A percentile compares a stretch with the other conserved stretches of the same genome.
These are phyloP conservation scores for Phaonia tiefii DNA, from an alignment of 2,888 invertebrate species.

Conservation along the genomic window DNA sequence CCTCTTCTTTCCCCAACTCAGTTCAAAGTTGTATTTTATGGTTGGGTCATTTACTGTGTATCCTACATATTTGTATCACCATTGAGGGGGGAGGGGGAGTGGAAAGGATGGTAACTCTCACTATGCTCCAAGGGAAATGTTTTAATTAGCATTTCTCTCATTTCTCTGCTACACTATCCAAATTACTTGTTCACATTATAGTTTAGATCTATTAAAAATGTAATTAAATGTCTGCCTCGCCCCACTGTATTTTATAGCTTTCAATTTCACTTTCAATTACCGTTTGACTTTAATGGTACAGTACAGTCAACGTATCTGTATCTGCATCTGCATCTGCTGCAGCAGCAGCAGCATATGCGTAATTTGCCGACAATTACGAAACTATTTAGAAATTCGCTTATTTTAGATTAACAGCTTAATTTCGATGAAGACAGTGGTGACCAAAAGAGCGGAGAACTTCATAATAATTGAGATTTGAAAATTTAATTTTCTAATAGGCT, in stretches of 20 bases:
- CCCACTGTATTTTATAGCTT: neutral
- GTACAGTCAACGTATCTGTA: neutral
- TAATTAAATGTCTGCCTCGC: neutral
- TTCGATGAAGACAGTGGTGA: neutral
- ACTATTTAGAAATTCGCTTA: conserved; percentile 40
- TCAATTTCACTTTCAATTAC: conserved; percentile 1
- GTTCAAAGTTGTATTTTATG: neutral
- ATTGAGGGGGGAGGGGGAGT: neutral
- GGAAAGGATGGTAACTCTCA: too few species aligned
- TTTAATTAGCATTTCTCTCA: neutral
- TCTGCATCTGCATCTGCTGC: neutral
- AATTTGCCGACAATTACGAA: conserved; percentile 51
- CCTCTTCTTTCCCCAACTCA: too few species aligned
- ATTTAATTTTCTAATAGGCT: too few species aligned
- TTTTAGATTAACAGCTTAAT: conserved; percentile 5
- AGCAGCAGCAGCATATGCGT: neutral
- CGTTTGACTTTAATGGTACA: neutral
- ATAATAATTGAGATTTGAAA: too few species aligned
- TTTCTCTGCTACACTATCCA: neutral
- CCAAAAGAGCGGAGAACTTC: neutral
- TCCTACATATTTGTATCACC: too few species aligned
- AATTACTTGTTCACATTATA: conserved; percentile 12
- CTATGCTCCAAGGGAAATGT: neutral
- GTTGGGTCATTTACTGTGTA: neutral
- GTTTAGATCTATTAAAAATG: conserved; percentile 7